Evolutionary conservation across 2,797 vertebrate species (phyloP), one percentile per base, ranked within the genome.

Genomic region (Spatula clypeata): DNA sequence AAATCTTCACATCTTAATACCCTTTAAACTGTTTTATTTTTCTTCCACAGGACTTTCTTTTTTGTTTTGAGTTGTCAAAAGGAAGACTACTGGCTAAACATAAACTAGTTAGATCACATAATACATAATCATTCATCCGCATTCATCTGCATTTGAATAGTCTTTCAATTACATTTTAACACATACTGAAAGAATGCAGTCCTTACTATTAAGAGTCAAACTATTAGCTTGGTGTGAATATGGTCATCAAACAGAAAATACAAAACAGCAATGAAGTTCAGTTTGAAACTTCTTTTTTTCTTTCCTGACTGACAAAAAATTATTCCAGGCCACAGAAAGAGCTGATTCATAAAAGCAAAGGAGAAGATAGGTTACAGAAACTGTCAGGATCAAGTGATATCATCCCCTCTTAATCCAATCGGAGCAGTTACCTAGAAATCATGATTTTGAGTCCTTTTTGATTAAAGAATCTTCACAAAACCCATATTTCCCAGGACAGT

Each of bases 101-200:
- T 79, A 92, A 92, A 91, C 87, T 72, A 29, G 31, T 55, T 79
- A 67, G 27, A 89, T 87, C 70, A 85, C 55, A 49, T 79, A 88
- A 92, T 61, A 65, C 4, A 66, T 74, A 77, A 92, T 70, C 6
- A 73, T 49, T 92, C 10, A 83, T 84, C 83, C 79, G 61, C 6
- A 72, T 57, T 92, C 8, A 83, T 84, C 83, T 81, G 61, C 86
- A 89, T 93, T 89, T 80, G 29, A 93, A 75, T 57, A 89, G 51
- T 9, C n/a, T 29, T 85, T 92, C 60, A 89, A 85, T 94, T 91
- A 73, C 55, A n/a, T 55, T 89, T 89, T 76, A 94, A 73, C 8
- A 80, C 4, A 44, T 64, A 87, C 91, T 38, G 44, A 89, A 87
- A 79, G 36, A 90, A 80, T 72, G 44, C 14, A 85, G 57, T 67